These are phyloP conservation scores for Lycia hirtaria DNA, from an alignment of 2,888 invertebrate species.

Conservation along the genomic window DNA sequence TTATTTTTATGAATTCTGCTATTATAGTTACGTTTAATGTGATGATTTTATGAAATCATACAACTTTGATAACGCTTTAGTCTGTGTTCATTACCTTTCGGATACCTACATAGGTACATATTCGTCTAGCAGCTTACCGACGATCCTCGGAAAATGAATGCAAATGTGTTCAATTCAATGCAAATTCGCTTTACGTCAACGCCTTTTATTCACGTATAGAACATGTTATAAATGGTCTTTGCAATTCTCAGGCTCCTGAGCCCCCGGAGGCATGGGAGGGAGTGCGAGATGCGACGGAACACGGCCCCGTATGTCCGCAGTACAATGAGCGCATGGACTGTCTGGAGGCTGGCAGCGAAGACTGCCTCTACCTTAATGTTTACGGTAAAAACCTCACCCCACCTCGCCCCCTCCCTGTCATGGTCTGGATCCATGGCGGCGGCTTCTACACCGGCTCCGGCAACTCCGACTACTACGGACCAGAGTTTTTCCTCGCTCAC, in stretches of 20 bases:
- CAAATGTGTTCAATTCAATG: constrained; percentile 10
- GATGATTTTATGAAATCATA: neutral
- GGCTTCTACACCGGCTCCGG: constrained; percentile 81
- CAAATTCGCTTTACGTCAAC: neutral
- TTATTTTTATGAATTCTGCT: constrained; percentile 1
- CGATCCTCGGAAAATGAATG: neutral
- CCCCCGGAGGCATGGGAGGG: constrained; percentile 73
- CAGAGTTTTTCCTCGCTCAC: constrained; percentile 76
- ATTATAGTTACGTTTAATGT: neutral
- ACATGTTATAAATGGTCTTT: neutral
- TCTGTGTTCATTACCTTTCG: neutral
- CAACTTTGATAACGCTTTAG: neutral
- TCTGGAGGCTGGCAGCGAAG: constrained; percentile 83
- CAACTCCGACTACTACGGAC: constrained; percentile 78
- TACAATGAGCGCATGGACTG: constrained; percentile 79
- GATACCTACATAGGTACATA: neutral
- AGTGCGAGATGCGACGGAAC: constrained; percentile 66
- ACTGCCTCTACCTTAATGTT: constrained; percentile 89
- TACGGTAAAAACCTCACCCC: constrained; percentile 75
- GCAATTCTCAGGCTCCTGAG: constrained; percentile 66
- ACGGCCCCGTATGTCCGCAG: constrained; percentile 78
- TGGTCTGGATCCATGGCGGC: constrained; percentile 83
- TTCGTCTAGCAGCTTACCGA: neutral
- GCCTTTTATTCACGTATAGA: constrained; percentile 1
- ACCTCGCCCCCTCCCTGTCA: constrained; percentile 61